phyloP scores from a whole-genome alignment of 2,888 invertebrate species.

The Drosophila lutescens region DNA sequence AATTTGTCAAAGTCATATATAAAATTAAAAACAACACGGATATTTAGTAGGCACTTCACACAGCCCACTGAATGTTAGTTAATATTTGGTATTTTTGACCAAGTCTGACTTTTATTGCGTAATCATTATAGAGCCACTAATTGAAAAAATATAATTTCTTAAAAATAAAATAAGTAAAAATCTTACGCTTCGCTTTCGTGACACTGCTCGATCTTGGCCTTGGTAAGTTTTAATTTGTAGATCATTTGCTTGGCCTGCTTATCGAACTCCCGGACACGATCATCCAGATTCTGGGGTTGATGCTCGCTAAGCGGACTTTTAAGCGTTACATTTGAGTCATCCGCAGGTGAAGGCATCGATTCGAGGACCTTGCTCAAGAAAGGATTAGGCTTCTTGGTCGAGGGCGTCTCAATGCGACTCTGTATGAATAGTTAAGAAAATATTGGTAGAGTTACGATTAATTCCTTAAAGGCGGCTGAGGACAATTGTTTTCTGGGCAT shows the following conservation, averaged over 20 bases:
- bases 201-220: constrained; percentile 81
- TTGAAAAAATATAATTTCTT: no score
- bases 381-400: constrained; percentile 80
- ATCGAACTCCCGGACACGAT: constrained; percentile 83
- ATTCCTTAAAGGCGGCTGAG: no score
- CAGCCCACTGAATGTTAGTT: no score
- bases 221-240: constrained; percentile 81
- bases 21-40: neutral
- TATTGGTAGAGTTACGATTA: no score
- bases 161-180: no score
- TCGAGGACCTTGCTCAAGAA: constrained; percentile 76
- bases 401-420: constrained; percentile 84
- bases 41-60: neutral
- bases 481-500: constrained; percentile 3
- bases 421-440: constrained; percentile 41
- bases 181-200: constrained; percentile 81
- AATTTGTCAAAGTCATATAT: neutral
- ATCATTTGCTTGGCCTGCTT: constrained; percentile 84
- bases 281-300: constrained; percentile 73
- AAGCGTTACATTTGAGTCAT: constrained; percentile 77
- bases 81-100: neutral
- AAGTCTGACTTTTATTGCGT: neutral
- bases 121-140: no score
- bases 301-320: constrained; percentile 68
- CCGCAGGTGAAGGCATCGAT: constrained; percentile 74